phyloP scores from a whole-genome alignment of 2,797 vertebrate genomes.

The Acrossocheilus fasciatus region DNA sequence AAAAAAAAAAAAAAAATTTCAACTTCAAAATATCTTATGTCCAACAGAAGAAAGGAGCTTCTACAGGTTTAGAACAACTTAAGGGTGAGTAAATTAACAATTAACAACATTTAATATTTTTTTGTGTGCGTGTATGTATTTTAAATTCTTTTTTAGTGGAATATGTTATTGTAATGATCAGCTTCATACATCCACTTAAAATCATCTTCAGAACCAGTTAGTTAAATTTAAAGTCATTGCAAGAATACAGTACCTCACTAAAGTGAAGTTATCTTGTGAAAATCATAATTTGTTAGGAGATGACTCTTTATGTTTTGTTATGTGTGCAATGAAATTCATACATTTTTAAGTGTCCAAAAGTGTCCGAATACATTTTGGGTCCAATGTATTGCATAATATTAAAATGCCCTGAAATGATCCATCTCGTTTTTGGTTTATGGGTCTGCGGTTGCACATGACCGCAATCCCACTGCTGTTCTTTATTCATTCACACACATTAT shows the following conservation, averaged over 20 bases:
- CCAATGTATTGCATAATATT: not conserved
- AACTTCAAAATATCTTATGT: not conserved
- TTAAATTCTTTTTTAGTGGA: not conserved
- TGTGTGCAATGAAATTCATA: not conserved
- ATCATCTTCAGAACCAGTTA: not conserved
- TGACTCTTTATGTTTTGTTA: not conserved
- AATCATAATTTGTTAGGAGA: not conserved
- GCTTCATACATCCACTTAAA: not conserved
- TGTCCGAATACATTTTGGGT: conserved; percentile 1
- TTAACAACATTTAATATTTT: not conserved
- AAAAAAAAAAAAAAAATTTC: no score
- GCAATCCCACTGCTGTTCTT: not conserved
- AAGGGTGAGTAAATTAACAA: not conserved
- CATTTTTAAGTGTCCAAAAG: not conserved
- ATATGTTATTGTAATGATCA: not conserved
- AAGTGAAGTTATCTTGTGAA: not conserved
- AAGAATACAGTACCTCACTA: not conserved
- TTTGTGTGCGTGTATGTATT: no score
- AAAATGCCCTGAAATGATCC: not conserved
- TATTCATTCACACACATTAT: conserved; percentile 13
- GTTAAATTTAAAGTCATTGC: not conserved
- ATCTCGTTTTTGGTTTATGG: not conserved
- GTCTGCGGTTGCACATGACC: not conserved
- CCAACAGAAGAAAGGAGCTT: not conserved
- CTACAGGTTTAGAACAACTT: not conserved